Evolutionary conservation across 2,797 vertebrate species (phyloP).

Genomic region (Pantherophis alleghaniensis): DNA sequence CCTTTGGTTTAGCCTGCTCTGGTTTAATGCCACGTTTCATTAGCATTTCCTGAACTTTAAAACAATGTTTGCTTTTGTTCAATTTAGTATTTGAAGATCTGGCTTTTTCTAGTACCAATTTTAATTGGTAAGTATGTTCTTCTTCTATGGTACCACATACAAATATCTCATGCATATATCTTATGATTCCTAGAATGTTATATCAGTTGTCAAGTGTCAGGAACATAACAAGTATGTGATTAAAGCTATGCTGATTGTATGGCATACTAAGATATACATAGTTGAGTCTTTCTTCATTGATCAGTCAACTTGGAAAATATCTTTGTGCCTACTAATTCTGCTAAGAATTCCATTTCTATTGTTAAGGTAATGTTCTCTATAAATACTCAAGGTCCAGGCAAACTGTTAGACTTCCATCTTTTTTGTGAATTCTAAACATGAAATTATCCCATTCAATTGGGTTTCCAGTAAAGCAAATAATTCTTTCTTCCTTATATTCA

Average conservation of each 20-base stretch:
- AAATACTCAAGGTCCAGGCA: background rate
- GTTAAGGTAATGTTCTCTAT: background rate
- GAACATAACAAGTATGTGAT: background rate
- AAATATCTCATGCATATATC: background rate
- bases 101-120: background rate
- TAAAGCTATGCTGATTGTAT: background rate
- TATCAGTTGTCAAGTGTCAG: background rate
- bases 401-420: background rate
- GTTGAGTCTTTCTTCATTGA: background rate
- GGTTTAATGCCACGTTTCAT: background rate
- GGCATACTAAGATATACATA: background rate
- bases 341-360: background rate
- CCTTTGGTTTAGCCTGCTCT: background rate
- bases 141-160: background rate
- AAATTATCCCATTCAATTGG: background rate
- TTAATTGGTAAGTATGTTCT: background rate
- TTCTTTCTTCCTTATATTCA: background rate
- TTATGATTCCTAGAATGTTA: background rate
- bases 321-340: background rate
- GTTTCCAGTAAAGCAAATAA: background rate
- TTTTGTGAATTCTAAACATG: background rate
- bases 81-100: background rate
- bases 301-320: background rate
- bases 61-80: background rate
- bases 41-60: background rate